A percentile compares a stretch with the other conserved stretches of the same genome.
Evolutionary conservation across 2,113 vertebrate species (phyloP).

Genomic region (Mastomys natalensis): DNA sequence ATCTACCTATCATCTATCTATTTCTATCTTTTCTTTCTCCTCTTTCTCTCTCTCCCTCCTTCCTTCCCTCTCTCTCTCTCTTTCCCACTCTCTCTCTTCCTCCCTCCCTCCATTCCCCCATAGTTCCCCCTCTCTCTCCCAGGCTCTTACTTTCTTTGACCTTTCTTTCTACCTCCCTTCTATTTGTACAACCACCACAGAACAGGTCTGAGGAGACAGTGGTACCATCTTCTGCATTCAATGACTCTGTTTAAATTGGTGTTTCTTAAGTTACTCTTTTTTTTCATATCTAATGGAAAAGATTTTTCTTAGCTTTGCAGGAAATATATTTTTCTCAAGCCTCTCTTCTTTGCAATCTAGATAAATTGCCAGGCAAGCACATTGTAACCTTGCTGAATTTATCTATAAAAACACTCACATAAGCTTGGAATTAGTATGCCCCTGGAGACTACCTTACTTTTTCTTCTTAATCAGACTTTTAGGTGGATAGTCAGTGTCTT

Average conservation of each 20-base stretch:
- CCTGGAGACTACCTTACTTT: conserved; percentile 67
- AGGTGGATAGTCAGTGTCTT: conserved; percentile 56
- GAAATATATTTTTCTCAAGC: neutral
- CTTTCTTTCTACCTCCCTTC: neutral
- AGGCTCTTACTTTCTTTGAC: neutral
- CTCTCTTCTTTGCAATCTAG: conserved; percentile 75
- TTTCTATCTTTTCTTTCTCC: neutral
- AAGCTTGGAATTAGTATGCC: conserved; percentile 75
- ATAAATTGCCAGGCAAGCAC: conserved; percentile 80
- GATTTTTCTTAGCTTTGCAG: neutral
- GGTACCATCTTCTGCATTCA: neutral
- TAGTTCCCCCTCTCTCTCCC: neutral
- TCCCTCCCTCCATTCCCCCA: too few species aligned
- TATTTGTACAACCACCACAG: neutral
- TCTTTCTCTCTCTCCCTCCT: fast-evolving
- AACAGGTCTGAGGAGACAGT: neutral
- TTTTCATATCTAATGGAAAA: conserved; percentile 44
- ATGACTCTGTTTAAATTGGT: neutral
- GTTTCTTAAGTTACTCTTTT: conserved; percentile 44
- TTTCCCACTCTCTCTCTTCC: fast-evolving
- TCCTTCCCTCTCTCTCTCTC: too few species aligned
- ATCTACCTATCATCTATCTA: neutral
- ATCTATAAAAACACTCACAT: conserved; percentile 75
- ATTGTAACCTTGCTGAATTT: conserved; percentile 76
- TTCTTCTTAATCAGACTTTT: conserved; percentile 69